Base-by-base conservation (phyloP, 2,888 invertebrate species). In the Litoditis marina region DNA sequence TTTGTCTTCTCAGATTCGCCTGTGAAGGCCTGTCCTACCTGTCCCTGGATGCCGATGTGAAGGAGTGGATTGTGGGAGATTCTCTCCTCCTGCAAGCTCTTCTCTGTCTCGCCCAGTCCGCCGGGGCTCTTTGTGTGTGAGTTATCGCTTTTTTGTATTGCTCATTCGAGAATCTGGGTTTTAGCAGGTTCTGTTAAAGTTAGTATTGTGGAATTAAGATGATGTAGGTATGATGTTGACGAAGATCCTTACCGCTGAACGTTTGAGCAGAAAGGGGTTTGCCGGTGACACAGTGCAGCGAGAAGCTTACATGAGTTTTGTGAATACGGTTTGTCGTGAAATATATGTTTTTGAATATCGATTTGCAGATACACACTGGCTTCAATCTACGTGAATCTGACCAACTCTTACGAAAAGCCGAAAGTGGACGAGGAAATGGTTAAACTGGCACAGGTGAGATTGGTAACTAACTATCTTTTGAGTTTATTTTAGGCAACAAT, bases 331-430 rank as follows among this genome's bases (percentile, higher is more conserved):
- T n/a, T 25, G 7, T 57, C n/a, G 11, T 6, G 57, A 60, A 1
- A 66, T 72, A 16, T 58, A 85, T 88, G 88, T 57, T 65, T 68
- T 72, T 13, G 92, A 92, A 0, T 91, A 92, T 81, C 90, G 92
- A 79, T n/a, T n/a, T 91, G 91, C 11, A 90, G 90, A 49, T 94
- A 92, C 84, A 93, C 93, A 69, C 90, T 94, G 6, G 90, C 94
- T 0, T 92, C 94, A 0, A 92, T 94, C 16, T 88, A 98, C 71
- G 95, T 95, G 0, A 98, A 99, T 84, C 85, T 98, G 22, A 92
- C 93, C 82, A 99, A 98, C 86, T 92, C 94, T 2, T 96, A 95
- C 84, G 96, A 98, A 74, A 95, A 94, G 83, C 93, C 94, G 83
- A 88, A 93, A 78, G 94, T 95, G 0, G 88, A 93, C 78, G 94